Evolutionary conservation across 1,140 invertebrate genomes (phyloP).

Genomic region (Aphelinus certus): DNA sequence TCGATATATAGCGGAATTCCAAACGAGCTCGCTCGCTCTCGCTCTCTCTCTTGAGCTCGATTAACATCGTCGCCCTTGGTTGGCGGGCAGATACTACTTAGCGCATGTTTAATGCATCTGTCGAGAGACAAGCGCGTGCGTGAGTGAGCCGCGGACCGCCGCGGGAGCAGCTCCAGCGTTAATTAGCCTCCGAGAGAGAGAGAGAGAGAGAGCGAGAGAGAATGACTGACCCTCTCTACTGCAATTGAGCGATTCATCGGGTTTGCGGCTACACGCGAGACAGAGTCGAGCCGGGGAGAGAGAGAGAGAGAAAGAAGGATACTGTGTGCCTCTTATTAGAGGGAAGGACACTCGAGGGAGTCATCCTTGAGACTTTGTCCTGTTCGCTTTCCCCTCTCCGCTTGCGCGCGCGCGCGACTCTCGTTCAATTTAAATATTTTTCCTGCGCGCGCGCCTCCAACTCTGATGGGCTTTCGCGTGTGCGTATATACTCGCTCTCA

Average conservation of each 20-base stretch:
- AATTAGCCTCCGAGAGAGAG: slow-evolving; percentile 15
- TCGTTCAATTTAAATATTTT: slow-evolving; percentile 8
- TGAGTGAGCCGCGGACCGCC: neutral
- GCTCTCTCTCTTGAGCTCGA: slow-evolving; percentile 10
- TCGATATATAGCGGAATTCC: slow-evolving; percentile 33
- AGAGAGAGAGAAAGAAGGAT: too few relatives aligned
- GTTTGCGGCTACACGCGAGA: slow-evolving; percentile 8
- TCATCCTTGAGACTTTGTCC: slow-evolving; percentile 19
- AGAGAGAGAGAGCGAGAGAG: too few relatives aligned
- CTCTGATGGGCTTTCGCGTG: too few relatives aligned
- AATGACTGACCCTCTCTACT: neutral
- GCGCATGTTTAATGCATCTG: slow-evolving; percentile 41
- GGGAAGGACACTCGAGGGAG: slow-evolving; percentile 18
- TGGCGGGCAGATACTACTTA: slow-evolving; percentile 34
- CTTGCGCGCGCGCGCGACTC: neutral
- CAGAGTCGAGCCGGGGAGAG: too few relatives aligned
- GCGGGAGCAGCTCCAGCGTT: slow-evolving; percentile 29
- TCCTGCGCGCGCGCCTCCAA: neutral
- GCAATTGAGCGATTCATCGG: slow-evolving; percentile 27
- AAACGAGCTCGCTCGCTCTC: slow-evolving; percentile 25
- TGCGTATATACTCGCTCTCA: too few relatives aligned
- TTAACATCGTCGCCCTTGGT: slow-evolving; percentile 41
- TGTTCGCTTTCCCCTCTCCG: neutral
- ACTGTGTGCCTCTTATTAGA: slow-evolving; percentile 29
- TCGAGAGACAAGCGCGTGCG: neutral